Percentiles rank a stretch among this genome's conserved stretches.
phyloP scores from a whole-genome alignment of 30 jellyfish, hydroid and myxozoan species.

The Cassiopea andromeda region DNA sequence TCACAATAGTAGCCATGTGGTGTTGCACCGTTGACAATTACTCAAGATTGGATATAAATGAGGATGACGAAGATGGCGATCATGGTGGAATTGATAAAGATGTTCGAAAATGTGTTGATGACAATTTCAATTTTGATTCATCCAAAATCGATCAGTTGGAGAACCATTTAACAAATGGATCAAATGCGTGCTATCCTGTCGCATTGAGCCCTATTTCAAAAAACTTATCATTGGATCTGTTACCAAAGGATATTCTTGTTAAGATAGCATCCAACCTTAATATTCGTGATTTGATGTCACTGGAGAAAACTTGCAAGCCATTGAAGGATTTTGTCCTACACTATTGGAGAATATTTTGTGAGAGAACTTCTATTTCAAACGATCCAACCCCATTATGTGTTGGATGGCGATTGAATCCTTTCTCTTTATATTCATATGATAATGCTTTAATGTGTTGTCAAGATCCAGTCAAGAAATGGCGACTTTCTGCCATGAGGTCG shows the following conservation, averaged over 20 bases:
- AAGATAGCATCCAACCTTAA: conserved; percentile 22
- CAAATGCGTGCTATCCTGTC: background rate
- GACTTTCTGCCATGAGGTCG: conserved; percentile 49
- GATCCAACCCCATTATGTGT: conserved; percentile 71
- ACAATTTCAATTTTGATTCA: background rate
- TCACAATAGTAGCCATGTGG: background rate
- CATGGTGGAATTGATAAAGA: background rate
- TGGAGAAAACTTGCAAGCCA: conserved; percentile 8
- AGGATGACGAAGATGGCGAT: conserved; percentile 12
- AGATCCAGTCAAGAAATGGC: conserved; percentile 54
- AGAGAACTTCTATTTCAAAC: conserved; percentile 3
- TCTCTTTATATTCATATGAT: conserved; percentile 47
- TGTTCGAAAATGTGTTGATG: background rate
- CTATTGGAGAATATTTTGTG: conserved; percentile 51
- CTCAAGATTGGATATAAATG: background rate
- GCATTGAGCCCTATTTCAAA: background rate
- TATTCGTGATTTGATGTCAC: conserved; percentile 33
- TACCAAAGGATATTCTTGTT: conserved; percentile 42
- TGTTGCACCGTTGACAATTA: background rate
- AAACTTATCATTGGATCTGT: conserved; percentile 11
- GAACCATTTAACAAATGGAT: background rate
- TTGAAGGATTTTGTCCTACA: conserved; percentile 13
- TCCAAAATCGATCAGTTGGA: background rate
- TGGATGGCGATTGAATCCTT: conserved; percentile 63
- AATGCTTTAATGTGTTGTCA: conserved; percentile 44